These are phyloP conservation scores for Yponomeuta malinellus DNA, from an alignment of 2,888 invertebrate genomes.

Conservation along the genomic window DNA sequence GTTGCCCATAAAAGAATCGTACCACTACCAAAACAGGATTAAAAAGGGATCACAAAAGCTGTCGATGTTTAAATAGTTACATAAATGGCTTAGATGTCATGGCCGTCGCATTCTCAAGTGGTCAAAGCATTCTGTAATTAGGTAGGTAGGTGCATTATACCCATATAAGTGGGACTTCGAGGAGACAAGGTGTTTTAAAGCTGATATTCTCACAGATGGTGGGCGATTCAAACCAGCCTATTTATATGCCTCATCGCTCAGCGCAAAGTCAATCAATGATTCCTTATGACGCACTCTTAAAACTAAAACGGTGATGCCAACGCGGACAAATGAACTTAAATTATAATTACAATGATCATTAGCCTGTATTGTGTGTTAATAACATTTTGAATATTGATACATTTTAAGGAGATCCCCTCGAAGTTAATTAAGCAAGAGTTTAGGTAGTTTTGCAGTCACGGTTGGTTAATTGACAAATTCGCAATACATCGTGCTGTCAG, in stretches of 20 bases:
- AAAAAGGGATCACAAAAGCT: not conserved
- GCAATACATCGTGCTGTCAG: not conserved
- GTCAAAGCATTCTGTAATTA: constrained; percentile 4
- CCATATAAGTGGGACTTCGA: not conserved
- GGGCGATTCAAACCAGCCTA: constrained; percentile 1
- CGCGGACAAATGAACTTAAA: not conserved
- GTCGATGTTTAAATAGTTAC: not conserved
- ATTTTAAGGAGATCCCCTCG: not conserved
- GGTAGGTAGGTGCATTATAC: not conserved
- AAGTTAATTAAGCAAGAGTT: not conserved
- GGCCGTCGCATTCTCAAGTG: not conserved
- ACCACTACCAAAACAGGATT: not conserved
- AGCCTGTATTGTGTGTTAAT: constrained; percentile 13
- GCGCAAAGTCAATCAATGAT: constrained; percentile 40
- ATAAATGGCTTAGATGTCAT: constrained; percentile 1
- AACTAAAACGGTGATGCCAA: constrained; percentile 29
- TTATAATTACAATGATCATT: constrained; percentile 13
- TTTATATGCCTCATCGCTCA: constrained; percentile 8
- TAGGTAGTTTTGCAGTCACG: not conserved
- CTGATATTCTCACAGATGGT: not conserved
- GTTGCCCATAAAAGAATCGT: not conserved
- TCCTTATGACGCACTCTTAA: constrained; percentile 30
- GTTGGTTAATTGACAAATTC: not conserved
- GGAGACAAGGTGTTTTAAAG: not conserved
- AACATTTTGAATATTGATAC: not conserved